A percentile compares a stretch with the other conserved stretches of the same genome.
phyloP scores from a whole-genome alignment of 2,113 vertebrate species.

The Acanthochromis polyacanthus region DNA sequence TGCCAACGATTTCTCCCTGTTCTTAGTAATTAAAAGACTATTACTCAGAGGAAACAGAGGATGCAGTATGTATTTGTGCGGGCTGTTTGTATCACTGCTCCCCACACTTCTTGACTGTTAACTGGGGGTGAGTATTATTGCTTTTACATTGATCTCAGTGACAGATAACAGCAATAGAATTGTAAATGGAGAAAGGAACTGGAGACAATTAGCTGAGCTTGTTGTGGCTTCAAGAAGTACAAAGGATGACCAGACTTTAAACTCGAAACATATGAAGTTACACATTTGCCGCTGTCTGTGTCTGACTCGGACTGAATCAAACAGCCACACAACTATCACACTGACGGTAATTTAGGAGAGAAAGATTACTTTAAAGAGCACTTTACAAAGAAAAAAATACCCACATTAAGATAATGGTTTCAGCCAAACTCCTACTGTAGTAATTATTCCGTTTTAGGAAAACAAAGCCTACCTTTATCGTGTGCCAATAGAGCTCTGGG shows the following conservation, averaged over 20 bases:
- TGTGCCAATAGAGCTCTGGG: no score
- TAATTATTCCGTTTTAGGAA: no score
- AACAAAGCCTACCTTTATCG: no score
- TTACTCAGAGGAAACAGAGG: conserved; percentile 48
- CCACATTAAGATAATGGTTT: no score
- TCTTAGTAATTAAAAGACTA: conserved; percentile 67
- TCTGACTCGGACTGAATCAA: not conserved
- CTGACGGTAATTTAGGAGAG: no score
- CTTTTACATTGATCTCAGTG: conserved; percentile 63
- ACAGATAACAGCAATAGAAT: conserved; percentile 55
- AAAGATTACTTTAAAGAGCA: no score
- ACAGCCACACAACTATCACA: no score
- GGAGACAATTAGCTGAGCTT: conserved; percentile 43
- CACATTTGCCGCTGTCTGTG: not conserved
- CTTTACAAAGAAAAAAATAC: no score
- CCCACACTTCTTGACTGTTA: conserved; percentile 46
- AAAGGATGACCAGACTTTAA: not conserved
- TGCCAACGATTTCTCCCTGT: conserved; percentile 52
- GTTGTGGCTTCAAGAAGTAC: conserved; percentile 23
- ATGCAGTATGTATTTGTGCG: conserved; percentile 43
- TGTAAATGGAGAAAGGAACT: conserved; percentile 37
- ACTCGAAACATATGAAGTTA: not conserved
- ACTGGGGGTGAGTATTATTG: conserved; percentile 50
- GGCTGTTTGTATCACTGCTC: conserved; percentile 40
- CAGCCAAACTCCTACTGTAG: no score